A percentile compares a stretch with the other conserved stretches of the same genome.
Conservation (phyloP, 2,888 invertebrate genomes). For the Seladonia tumulorum region DNA sequence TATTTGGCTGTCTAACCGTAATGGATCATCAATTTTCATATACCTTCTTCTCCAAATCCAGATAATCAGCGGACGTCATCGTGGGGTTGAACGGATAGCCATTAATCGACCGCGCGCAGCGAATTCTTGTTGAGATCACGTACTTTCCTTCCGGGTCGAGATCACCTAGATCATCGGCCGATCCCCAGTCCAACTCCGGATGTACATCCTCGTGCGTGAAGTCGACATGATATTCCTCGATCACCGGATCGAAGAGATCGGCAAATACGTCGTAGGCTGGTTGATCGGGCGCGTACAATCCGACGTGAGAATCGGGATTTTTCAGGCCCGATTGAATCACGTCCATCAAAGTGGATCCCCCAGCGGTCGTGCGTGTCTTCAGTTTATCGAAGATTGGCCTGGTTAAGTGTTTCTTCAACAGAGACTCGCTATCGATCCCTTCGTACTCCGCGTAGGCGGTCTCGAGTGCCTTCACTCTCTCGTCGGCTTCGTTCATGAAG, state of each 20-base stretch:
- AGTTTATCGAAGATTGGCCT: constrained; percentile 81
- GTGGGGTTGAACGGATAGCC: constrained; percentile 90
- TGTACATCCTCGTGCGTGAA: constrained; percentile 86
- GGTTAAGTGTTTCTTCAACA: constrained; percentile 88
- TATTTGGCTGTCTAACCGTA: neutral
- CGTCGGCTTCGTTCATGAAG: constrained; percentile 43
- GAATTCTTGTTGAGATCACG: constrained; percentile 88
- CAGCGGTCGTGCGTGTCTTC: constrained; percentile 86
- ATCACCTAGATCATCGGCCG: constrained; percentile 85
- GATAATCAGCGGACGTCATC: constrained; percentile 87
- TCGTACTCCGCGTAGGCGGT: constrained; percentile 85
- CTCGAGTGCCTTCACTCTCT: constrained; percentile 84
- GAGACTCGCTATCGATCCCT: constrained; percentile 86
- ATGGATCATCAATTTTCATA: neutral
- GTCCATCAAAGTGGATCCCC: constrained; percentile 87
- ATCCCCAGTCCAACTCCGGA: constrained; percentile 87
- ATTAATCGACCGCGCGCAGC: constrained; percentile 87
- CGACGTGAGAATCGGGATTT: constrained; percentile 88
- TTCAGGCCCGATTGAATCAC: constrained; percentile 88
- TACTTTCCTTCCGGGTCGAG: constrained; percentile 87
- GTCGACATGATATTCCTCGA: constrained; percentile 88
- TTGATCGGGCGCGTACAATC: constrained; percentile 89
- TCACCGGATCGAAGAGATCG: constrained; percentile 88
- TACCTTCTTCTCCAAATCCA: constrained; percentile 87
- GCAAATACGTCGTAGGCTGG: constrained; percentile 88